Percentiles rank a stretch among this genome's conserved stretches.
These are phyloP conservation scores for Latheticus oryzae DNA, from an alignment of 2,888 invertebrate species.

Conservation along the genomic window DNA sequence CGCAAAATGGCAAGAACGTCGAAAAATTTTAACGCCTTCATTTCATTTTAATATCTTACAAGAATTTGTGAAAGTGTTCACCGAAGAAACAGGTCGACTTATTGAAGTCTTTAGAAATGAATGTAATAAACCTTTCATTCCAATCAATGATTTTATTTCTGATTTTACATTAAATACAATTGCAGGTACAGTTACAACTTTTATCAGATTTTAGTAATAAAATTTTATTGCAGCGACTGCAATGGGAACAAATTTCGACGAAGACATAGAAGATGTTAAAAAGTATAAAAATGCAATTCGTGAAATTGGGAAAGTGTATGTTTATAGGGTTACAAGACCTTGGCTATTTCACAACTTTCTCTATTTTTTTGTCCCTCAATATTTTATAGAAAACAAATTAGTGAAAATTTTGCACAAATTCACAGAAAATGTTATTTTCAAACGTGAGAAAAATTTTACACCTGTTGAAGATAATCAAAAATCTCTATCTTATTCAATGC, in stretches of 20 bases:
- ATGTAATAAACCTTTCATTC: conserved; percentile 12
- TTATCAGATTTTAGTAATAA: background rate
- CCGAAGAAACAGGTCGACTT: conserved; percentile 31
- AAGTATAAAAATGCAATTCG: conserved; percentile 48
- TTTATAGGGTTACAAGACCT: conserved; percentile 48
- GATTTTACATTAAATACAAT: conserved; percentile 8
- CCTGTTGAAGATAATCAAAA: conserved; percentile 19
- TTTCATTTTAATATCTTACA: conserved; percentile 42
- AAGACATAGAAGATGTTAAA: conserved; percentile 31
- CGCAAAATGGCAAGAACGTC: conserved; percentile 43
- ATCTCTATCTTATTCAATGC: conserved; percentile 51
- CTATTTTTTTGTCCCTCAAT: conserved; percentile 38
- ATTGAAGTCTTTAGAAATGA: conserved; percentile 24
- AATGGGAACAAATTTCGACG: conserved; percentile 50
- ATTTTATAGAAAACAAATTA: conserved; percentile 42
- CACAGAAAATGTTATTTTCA: conserved; percentile 51
- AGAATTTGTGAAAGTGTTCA: conserved; percentile 36
- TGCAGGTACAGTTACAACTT: conserved; percentile 5
- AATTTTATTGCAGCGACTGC: conserved; percentile 50
- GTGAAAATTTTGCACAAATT: conserved; percentile 51
- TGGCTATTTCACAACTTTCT: conserved; percentile 48
- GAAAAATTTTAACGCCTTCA: conserved; percentile 41
- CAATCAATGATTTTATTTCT: conserved; percentile 3
- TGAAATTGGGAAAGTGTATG: conserved; percentile 48
- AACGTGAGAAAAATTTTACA: conserved; percentile 39